These are phyloP conservation scores for Lypha dubia DNA, from an alignment of 2,888 invertebrate genomes.

Conservation along the genomic window DNA sequence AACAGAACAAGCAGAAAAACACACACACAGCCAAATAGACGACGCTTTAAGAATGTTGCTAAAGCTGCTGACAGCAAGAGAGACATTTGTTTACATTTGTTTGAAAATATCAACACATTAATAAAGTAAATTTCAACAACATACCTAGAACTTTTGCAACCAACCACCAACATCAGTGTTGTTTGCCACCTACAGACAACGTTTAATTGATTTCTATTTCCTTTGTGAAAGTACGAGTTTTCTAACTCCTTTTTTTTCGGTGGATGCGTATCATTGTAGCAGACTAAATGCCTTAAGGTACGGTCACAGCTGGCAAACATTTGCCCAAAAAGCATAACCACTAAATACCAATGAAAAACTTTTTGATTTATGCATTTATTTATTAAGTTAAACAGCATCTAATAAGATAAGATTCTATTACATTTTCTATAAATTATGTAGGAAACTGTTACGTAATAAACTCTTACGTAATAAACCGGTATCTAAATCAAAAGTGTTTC, in stretches of 20 bases:
- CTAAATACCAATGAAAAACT: no score
- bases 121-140: conserved; percentile 70
- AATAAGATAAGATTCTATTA: no score
- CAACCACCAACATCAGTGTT: not conserved
- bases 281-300: conserved; percentile 49
- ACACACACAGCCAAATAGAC: no score
- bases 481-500: no score
- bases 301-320: no score
- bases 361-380: no score
- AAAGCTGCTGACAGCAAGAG: not conserved
- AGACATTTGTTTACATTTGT: conserved; percentile 47
- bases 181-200: conserved; percentile 29
- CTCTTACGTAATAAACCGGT: no score
- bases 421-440: no score
- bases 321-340: no score
- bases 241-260: conserved; percentile 7
- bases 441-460: no score
- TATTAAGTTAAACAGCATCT: no score
- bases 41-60: conserved; percentile 17
- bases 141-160: conserved; percentile 53
- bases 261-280: conserved; percentile 58
- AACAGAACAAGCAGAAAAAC: not conserved
- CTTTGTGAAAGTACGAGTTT: conserved; percentile 4
- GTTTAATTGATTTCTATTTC: conserved; percentile 55
- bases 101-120: conserved; percentile 66